phyloP scores from a whole-genome alignment of 2,888 invertebrate species.

The Drosophila macrospina region DNA sequence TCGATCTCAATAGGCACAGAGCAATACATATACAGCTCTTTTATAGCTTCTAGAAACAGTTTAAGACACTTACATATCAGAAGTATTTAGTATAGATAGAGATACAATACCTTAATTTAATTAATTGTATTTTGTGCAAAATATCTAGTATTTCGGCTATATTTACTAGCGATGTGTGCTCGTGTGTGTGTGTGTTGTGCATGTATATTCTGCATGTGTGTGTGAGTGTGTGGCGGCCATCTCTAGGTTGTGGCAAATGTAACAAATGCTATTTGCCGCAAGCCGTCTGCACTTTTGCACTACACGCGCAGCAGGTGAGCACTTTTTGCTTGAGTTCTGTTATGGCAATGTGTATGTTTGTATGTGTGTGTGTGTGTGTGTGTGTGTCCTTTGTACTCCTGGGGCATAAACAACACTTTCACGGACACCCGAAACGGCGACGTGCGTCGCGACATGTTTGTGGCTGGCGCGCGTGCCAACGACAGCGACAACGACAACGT shows the following conservation, averaged over 20 bases:
- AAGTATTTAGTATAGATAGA: too few species aligned
- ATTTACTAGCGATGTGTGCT: background rate
- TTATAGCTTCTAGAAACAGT: too few species aligned
- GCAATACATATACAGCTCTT: too few species aligned
- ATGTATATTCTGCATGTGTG: background rate
- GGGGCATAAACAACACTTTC: slow-evolving; percentile 69
- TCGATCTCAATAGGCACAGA: too few species aligned
- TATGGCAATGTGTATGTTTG: background rate
- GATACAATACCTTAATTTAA: too few species aligned
- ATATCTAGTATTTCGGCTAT: background rate
- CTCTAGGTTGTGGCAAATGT: slow-evolving; percentile 24
- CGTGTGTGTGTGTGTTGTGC: too few species aligned
- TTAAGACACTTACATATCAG: too few species aligned
- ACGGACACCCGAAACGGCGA: slow-evolving; percentile 59
- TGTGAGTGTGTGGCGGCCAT: slow-evolving; percentile 4
- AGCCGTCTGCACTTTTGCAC: slow-evolving; percentile 39
- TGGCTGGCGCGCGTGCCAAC: slow-evolving; percentile 65
- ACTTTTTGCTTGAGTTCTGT: slow-evolving; percentile 37
- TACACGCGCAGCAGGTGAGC: slow-evolving; percentile 52
- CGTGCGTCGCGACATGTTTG: slow-evolving; percentile 70
- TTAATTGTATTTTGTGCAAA: too few species aligned
- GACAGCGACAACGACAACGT: slow-evolving; percentile 19
- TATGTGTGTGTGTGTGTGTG: slow-evolving; percentile 5
- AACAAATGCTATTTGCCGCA: slow-evolving; percentile 25
- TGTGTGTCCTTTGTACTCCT: slow-evolving; percentile 41